Conservation (phyloP, 2,113 vertebrate genomes). For the Eidolon helvum region DNA sequence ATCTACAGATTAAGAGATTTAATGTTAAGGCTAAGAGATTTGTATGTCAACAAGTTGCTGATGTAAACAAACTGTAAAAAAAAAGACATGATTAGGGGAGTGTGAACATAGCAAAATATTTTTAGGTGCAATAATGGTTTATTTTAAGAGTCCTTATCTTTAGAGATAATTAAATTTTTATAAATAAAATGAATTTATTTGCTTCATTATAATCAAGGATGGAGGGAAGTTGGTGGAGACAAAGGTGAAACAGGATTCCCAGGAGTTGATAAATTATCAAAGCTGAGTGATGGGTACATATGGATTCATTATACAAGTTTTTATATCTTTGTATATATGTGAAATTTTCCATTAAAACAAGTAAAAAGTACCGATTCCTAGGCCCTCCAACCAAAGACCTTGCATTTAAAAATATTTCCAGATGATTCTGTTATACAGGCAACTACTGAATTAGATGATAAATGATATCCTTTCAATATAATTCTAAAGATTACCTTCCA, state of each 20-base stretch:
- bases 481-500: neutral
- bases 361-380: neutral
- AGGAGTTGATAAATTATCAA: neutral
- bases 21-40: neutral
- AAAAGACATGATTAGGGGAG: neutral
- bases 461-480: neutral
- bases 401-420: neutral
- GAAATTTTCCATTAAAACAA: neutral
- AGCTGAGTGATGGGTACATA: neutral
- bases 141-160: neutral
- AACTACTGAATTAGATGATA: conserved; percentile 22
- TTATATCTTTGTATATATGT: neutral
- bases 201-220: neutral
- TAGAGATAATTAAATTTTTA: neutral
- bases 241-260: neutral
- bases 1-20: neutral
- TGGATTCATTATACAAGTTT: neutral
- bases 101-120: neutral
- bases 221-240: neutral
- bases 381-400: neutral
- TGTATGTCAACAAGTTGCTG: neutral
- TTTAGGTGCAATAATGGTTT: neutral
- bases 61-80: neutral
- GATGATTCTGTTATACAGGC: neutral
- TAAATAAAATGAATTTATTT: neutral